Conservation (phyloP, 2,113 vertebrate species). For the Brachyhypopomus gauderio region DNA sequence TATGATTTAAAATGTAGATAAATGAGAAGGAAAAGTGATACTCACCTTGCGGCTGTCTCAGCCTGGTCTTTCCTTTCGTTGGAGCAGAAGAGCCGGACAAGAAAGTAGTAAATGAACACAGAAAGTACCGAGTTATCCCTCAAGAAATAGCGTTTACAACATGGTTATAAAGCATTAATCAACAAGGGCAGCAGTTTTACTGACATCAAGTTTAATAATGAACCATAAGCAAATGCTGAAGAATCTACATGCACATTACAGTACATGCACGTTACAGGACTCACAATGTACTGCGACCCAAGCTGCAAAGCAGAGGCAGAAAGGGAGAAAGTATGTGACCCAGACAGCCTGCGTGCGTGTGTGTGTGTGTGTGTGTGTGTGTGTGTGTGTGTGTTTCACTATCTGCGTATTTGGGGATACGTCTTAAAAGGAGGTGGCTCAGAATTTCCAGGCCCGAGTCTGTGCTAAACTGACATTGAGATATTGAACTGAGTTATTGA, state of each 20-base stretch:
- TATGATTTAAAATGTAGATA: background rate
- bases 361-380: too few relatives aligned
- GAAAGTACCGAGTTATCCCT: background rate
- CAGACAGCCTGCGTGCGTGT: background rate
- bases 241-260: background rate
- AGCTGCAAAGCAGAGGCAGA: constrained; percentile 16
- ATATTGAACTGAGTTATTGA: too few relatives aligned
- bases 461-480: background rate
- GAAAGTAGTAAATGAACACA: background rate
- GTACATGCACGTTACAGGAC: constrained; percentile 29
- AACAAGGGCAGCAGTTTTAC: too few relatives aligned
- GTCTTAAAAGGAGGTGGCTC: background rate
- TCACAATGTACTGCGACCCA: constrained; percentile 27
- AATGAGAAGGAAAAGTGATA: background rate
- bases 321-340: background rate
- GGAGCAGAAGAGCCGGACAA: background rate
- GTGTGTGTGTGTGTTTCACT: background rate
- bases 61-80: constrained; percentile 53
- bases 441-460: background rate
- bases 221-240: background rate
- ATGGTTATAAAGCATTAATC: background rate
- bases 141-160: background rate
- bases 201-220: constrained; percentile 3
- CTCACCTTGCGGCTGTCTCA: constrained; percentile 52
- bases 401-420: background rate